phyloP scores from a whole-genome alignment of 2,888 invertebrate genomes.

The Linnaemya vulpina region DNA sequence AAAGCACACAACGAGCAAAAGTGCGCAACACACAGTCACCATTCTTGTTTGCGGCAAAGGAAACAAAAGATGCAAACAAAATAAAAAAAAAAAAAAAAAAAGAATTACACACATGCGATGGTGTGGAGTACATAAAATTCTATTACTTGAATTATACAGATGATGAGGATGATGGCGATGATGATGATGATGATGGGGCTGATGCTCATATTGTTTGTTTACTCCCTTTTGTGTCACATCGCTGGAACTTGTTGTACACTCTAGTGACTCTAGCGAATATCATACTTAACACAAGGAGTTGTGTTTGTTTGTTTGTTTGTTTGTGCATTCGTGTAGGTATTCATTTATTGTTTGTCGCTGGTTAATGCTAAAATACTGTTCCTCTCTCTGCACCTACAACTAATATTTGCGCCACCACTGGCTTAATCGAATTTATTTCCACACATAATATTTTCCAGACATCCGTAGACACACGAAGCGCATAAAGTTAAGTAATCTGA shows the following conservation, averaged over 20 bases:
- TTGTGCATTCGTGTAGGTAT: not conserved
- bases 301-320: too few species aligned
- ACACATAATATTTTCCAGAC: constrained; percentile 80
- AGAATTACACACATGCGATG: not conserved
- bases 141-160: constrained; percentile 67
- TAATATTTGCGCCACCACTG: constrained; percentile 74
- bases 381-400: constrained; percentile 41
- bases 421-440: constrained; percentile 80
- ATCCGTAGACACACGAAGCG: constrained; percentile 75
- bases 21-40: constrained; percentile 29
- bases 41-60: constrained; percentile 23
- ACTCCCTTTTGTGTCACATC: constrained; percentile 39
- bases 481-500: constrained; percentile 81
- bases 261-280: constrained; percentile 8
- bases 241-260: constrained; percentile 7
- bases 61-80: constrained; percentile 50
- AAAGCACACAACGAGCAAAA: constrained; percentile 38
- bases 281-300: constrained; percentile 17
- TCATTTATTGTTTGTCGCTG: constrained; percentile 44
- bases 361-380: constrained; percentile 55
- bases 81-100: constrained; percentile 9
- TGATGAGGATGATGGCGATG: constrained; percentile 43
- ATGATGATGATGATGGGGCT: constrained; percentile 22
- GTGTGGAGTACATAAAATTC: constrained; percentile 61
- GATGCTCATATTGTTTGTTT: constrained; percentile 57